Evolutionary conservation across 2,797 vertebrate species (phyloP).

Genomic region (Mormyrus hasselquistii): DNA sequence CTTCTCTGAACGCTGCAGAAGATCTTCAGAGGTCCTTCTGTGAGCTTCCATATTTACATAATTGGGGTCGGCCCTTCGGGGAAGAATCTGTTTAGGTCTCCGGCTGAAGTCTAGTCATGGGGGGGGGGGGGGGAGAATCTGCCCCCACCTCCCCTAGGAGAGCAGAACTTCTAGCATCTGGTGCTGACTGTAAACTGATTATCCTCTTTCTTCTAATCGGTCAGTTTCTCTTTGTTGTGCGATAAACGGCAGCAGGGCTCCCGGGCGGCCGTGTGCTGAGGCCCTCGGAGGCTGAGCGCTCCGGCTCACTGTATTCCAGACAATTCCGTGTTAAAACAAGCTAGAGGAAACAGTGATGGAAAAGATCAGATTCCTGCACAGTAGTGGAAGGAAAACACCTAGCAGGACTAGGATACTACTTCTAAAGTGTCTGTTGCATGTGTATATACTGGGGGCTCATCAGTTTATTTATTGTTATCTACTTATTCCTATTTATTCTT

Average conservation of each 20-base stretch:
- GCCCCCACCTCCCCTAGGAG: background rate
- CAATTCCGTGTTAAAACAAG: background rate
- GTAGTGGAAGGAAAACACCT: background rate
- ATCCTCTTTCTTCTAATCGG: slow-evolving; percentile 22
- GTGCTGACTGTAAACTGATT: slow-evolving; percentile 38
- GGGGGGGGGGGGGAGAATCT: slow-evolving; percentile 8
- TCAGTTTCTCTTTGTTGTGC: background rate
- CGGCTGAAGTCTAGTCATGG: slow-evolving; percentile 4
- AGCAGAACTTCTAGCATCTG: slow-evolving; percentile 34
- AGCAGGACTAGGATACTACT: background rate
- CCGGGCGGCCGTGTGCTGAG: background rate
- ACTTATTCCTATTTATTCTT: background rate
- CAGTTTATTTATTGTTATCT: background rate
- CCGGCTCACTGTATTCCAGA: background rate
- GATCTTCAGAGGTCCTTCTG: background rate
- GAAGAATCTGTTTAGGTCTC: slow-evolving; percentile 32
- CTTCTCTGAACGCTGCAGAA: background rate
- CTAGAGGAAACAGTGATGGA: background rate
- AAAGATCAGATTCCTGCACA: background rate
- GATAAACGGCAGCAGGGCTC: background rate
- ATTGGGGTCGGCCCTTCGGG: slow-evolving; percentile 32
- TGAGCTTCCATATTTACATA: background rate
- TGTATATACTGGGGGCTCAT: background rate
- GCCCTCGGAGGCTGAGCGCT: background rate
- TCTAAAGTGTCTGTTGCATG: background rate